Evolutionary conservation across 1,140 invertebrate genomes (phyloP).

Genomic region (Ptiloglossa arizonensis): DNA sequence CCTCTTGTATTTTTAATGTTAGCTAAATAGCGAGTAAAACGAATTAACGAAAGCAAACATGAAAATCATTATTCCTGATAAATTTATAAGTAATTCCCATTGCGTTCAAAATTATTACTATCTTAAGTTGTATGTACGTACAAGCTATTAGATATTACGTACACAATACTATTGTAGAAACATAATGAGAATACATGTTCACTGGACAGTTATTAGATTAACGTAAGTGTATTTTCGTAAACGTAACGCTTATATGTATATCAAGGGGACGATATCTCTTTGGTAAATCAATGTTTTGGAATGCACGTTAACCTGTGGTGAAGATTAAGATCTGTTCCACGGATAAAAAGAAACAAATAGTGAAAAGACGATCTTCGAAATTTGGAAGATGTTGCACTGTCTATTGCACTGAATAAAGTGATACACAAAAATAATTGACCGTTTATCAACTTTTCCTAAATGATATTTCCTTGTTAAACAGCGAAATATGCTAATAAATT

Average conservation of each 20-base stretch:
- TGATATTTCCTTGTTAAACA: no score
- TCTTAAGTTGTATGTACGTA: slow-evolving; percentile 9
- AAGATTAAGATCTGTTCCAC: no score
- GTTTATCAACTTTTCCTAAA: no score
- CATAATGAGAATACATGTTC: neutral
- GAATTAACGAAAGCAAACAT: neutral
- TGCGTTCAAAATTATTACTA: neutral
- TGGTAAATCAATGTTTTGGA: no score
- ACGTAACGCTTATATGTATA: neutral
- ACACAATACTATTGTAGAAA: slow-evolving; percentile 19
- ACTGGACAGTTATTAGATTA: neutral
- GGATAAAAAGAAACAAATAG: no score
- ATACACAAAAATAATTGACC: no score
- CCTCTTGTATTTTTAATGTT: no score
- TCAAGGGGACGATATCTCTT: neutral
- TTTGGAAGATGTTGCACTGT: no score
- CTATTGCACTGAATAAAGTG: no score
- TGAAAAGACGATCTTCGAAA: no score
- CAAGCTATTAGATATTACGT: slow-evolving; percentile 37
- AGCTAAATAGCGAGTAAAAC: neutral
- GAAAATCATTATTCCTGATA: neutral
- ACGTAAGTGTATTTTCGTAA: slow-evolving; percentile 1
- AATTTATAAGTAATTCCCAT: neutral
- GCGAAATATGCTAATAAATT: no score
- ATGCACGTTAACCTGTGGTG: no score